These are phyloP conservation scores for Rutilus rutilus DNA, from an alignment of 2,113 vertebrate species.

Conservation along the genomic window DNA sequence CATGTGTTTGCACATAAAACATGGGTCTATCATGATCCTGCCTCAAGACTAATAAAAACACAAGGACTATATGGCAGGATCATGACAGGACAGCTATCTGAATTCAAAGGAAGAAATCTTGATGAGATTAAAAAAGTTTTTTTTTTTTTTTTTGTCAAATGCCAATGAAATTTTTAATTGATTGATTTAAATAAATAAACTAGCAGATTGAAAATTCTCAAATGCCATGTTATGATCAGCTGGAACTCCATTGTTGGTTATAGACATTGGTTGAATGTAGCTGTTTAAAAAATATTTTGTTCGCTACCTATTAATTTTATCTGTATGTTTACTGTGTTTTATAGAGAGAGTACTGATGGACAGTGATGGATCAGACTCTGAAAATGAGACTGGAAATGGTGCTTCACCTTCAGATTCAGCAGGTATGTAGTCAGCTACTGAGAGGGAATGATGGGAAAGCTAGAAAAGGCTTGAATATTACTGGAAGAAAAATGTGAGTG, in stretches of 20 bases:
- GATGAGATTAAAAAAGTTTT: too few species aligned
- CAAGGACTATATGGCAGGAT: too few species aligned
- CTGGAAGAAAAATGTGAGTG: not conserved
- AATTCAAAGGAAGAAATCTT: slow-evolving; percentile 42
- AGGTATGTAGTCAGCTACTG: slow-evolving; percentile 4
- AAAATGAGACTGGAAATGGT: slow-evolving; percentile 5
- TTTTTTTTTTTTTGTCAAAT: not conserved
- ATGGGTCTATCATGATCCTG: too few species aligned
- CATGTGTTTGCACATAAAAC: too few species aligned
- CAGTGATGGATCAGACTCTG: slow-evolving; percentile 25
- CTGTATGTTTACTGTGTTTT: slow-evolving; percentile 10
- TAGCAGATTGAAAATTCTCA: not conserved
- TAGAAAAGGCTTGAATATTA: not conserved
- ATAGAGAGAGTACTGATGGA: not conserved
- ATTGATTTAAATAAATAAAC: not conserved
- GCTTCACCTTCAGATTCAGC: not conserved
- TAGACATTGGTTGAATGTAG: not conserved
- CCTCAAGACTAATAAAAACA: too few species aligned
- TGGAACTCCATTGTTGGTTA: not conserved
- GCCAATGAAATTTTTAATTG: not conserved
- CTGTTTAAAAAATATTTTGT: not conserved
- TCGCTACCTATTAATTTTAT: not conserved
- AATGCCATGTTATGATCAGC: not conserved
- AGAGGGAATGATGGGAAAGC: not conserved
- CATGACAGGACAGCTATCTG: not conserved